phyloP scores from a whole-genome alignment of 1,140 invertebrate genomes.

The Neoseiulus cucumeris region DNA sequence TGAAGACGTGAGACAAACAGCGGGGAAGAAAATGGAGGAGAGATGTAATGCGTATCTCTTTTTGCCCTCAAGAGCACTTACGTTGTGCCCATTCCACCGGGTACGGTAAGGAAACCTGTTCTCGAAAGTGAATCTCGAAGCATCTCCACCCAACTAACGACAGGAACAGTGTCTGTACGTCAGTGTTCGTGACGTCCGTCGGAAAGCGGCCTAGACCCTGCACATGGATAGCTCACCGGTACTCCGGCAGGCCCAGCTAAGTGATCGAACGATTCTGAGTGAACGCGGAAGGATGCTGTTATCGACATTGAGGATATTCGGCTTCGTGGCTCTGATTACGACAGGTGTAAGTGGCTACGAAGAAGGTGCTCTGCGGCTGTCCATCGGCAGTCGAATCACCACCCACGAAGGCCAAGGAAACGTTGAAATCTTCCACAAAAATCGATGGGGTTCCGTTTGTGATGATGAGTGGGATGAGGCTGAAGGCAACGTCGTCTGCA shows the following conservation, averaged over 20 bases:
- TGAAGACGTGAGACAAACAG: neutral
- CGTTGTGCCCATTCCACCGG: neutral
- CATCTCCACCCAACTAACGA: too few species aligned
- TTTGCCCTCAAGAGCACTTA: neutral
- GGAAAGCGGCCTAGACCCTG: too few species aligned
- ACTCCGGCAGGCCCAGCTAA: too few species aligned
- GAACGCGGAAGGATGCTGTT: too few species aligned
- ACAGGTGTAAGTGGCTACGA: neutral
- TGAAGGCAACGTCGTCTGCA: conserved; percentile 62
- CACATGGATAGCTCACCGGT: too few species aligned
- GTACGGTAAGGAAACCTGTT: too few species aligned
- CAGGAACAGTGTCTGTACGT: too few species aligned
- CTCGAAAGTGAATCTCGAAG: too few species aligned
- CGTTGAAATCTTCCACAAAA: conserved; percentile 63
- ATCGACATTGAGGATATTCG: too few species aligned
- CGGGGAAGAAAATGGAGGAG: neutral
- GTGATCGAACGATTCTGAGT: too few species aligned
- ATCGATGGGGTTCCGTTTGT: conserved; percentile 67
- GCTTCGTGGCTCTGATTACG: too few species aligned
- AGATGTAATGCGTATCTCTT: neutral
- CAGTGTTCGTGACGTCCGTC: too few species aligned
- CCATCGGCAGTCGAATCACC: neutral
- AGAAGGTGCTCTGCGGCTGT: neutral
- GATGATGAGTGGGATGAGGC: conserved; percentile 73
- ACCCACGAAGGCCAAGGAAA: conserved; percentile 40